A percentile compares a stretch with the other conserved stretches of the same genome.
phyloP scores from a whole-genome alignment of 2,113 vertebrate genomes.

The Malurus elegans region DNA sequence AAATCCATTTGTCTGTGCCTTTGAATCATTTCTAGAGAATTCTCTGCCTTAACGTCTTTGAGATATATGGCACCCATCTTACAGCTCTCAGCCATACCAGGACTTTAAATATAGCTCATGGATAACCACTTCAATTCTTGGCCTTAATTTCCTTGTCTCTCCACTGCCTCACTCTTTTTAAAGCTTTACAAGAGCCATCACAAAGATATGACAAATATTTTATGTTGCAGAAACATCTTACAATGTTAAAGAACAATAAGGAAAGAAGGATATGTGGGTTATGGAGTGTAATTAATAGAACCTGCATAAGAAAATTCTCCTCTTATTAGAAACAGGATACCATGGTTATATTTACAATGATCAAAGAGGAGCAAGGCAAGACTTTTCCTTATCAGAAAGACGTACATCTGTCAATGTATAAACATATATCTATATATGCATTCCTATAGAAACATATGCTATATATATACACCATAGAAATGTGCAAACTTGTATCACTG shows the following conservation, averaged over 20 bases:
- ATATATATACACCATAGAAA: background rate
- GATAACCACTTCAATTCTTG: background rate
- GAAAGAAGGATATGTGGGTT: background rate
- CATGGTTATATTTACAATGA: background rate
- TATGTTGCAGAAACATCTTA: background rate
- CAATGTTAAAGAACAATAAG: background rate
- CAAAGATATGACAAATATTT: background rate
- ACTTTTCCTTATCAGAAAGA: background rate
- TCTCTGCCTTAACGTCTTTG: background rate
- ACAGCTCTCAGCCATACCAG: background rate
- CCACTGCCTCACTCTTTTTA: background rate
- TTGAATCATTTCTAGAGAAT: background rate
- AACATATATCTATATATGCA: background rate
- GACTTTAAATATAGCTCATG: background rate
- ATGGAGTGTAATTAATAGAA: background rate
- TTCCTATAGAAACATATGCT: background rate
- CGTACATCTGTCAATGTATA: background rate
- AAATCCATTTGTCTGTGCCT: background rate
- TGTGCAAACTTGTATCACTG: background rate
- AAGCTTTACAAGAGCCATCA: background rate
- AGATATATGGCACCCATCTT: background rate
- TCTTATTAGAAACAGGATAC: background rate
- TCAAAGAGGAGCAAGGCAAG: background rate
- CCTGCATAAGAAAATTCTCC: background rate
- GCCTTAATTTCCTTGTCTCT: background rate